phyloP scores from a whole-genome alignment of 1,140 invertebrate species.

The Cotesia typhae region DNA sequence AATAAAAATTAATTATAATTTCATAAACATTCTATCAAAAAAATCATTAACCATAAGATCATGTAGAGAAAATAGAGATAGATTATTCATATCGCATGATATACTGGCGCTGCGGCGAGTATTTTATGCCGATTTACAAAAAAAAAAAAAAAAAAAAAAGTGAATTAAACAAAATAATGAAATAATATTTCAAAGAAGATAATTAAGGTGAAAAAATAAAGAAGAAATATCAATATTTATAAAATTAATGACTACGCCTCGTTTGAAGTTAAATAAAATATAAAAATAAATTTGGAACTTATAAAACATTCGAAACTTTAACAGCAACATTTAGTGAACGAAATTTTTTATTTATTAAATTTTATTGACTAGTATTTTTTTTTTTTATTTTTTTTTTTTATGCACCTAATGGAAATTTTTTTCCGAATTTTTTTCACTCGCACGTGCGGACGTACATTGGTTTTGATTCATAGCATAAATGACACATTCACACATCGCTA shows the following conservation, averaged over 20 bases:
- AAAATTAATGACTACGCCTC: constrained; percentile 24
- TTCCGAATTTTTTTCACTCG: background rate
- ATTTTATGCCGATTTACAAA: constrained; percentile 31
- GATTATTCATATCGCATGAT: constrained; percentile 62
- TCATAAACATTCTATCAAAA: background rate
- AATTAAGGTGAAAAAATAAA: background rate
- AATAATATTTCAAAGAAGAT: background rate
- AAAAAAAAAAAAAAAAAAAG: constrained; percentile 22
- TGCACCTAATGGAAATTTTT: background rate
- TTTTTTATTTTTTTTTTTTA: background rate
- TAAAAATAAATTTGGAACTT: background rate
- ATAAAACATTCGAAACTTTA: background rate
- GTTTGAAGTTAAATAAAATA: background rate
- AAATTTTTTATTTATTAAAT: background rate
- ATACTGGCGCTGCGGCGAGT: constrained; percentile 61
- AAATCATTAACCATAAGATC: constrained; percentile 9
- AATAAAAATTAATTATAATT: background rate
- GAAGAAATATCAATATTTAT: background rate
- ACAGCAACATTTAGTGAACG: background rate
- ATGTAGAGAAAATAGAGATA: constrained; percentile 45
- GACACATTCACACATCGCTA: constrained; percentile 28
- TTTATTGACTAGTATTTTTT: background rate
- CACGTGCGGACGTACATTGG: background rate
- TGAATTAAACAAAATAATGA: constrained; percentile 1
- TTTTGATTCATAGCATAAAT: background rate